Conservation (phyloP, 1,140 invertebrate species). For the Penaeus chinensis region DNA sequence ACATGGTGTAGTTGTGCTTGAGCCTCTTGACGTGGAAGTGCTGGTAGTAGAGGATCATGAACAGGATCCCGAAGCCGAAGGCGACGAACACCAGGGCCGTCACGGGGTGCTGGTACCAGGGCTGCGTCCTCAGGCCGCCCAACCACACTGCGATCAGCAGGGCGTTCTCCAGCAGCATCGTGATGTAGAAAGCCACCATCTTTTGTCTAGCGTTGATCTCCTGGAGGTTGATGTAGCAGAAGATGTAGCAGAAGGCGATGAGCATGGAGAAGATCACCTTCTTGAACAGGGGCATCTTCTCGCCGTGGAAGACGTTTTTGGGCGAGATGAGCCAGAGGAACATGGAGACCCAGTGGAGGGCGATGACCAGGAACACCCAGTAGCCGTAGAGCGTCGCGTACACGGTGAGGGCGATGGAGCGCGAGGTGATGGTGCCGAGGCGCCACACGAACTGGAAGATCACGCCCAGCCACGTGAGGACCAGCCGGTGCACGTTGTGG, state of each 20-base stretch:
- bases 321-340: slow-evolving; percentile 87
- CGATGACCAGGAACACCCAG: slow-evolving; percentile 84
- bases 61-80: slow-evolving; percentile 83
- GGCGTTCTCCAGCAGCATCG: slow-evolving; percentile 90
- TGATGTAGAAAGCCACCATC: slow-evolving; percentile 89
- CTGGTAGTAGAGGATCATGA: slow-evolving; percentile 87
- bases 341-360: slow-evolving; percentile 86
- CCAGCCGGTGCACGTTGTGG: slow-evolving; percentile 83
- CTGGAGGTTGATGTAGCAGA: slow-evolving; percentile 91
- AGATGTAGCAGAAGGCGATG: slow-evolving; percentile 87
- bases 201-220: slow-evolving; percentile 83
- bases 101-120: slow-evolving; percentile 74
- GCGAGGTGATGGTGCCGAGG: slow-evolving; percentile 84
- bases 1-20: slow-evolving; percentile 64
- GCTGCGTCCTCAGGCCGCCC: slow-evolving; percentile 70
- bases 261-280: slow-evolving; percentile 78
- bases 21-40: slow-evolving; percentile 76
- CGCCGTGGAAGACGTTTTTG: slow-evolving; percentile 84
- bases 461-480: slow-evolving; percentile 90
- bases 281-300: slow-evolving; percentile 76
- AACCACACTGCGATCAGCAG: slow-evolving; percentile 79
- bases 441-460: slow-evolving; percentile 86
- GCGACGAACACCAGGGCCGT: slow-evolving; percentile 75
- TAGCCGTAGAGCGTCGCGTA: slow-evolving; percentile 87
- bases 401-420: slow-evolving; percentile 83